These are phyloP conservation scores for Plagiodera versicolora DNA, from an alignment of 2,888 invertebrate species.

Conservation along the genomic window DNA sequence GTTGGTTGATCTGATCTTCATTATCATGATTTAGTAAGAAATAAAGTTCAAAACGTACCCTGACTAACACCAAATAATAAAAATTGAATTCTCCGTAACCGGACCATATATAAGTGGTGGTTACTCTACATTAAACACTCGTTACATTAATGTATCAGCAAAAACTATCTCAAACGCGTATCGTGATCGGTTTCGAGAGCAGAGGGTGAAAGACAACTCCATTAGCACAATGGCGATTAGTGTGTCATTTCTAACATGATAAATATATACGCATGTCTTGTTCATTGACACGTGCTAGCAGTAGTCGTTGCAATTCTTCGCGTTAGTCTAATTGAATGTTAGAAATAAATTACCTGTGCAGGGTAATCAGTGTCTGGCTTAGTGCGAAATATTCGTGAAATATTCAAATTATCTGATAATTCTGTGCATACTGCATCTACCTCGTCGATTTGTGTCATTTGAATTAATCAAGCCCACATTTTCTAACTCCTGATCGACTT, in stretches of 20 bases:
- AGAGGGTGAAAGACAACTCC: constrained; percentile 43
- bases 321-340: constrained; percentile 11
- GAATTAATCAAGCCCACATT: not conserved
- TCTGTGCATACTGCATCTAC: not conserved
- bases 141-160: not conserved
- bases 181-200: constrained; percentile 36
- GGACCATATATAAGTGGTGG: not conserved
- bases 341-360: not conserved
- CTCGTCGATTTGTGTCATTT: not conserved
- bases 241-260: constrained; percentile 30
- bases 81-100: not conserved
- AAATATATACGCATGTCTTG: constrained; percentile 22
- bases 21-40: too few relatives aligned
- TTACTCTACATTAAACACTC: not conserved
- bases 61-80: too few relatives aligned
- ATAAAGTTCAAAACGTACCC: too few relatives aligned
- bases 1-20: too few relatives aligned
- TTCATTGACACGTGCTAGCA: constrained; percentile 26
- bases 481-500: too few relatives aligned
- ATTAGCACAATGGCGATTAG: constrained; percentile 37
- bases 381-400: not conserved
- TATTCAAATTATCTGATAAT: not conserved
- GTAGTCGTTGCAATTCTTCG: constrained; percentile 14
- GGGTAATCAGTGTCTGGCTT: not conserved
- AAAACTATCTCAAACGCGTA: constrained; percentile 32